These are phyloP conservation scores for Dichetophora obliterata DNA, from an alignment of 2,888 invertebrate species.

Conservation along the genomic window DNA sequence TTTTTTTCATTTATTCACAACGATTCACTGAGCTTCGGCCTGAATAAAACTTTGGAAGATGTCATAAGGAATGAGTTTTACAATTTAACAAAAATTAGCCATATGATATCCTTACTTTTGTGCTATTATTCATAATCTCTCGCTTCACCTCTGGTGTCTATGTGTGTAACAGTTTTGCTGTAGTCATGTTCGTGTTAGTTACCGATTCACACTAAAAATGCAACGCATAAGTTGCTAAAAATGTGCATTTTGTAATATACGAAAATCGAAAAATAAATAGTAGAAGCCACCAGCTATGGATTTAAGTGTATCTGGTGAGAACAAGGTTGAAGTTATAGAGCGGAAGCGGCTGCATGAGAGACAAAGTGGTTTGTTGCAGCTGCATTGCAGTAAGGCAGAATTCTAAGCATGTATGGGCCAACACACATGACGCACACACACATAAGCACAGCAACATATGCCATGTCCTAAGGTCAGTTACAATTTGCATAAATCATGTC, in stretches of 20 bases:
- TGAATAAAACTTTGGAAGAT: too few relatives aligned
- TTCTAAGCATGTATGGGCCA: background rate
- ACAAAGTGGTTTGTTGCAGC: background rate
- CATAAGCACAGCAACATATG: slow-evolving; percentile 25
- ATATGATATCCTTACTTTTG: too few relatives aligned
- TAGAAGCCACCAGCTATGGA: background rate
- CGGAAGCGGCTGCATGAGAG: background rate
- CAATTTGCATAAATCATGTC: slow-evolving; percentile 63
- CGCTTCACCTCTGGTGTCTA: too few relatives aligned
- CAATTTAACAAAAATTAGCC: too few relatives aligned
- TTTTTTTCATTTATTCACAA: too few relatives aligned
- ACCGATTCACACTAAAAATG: slow-evolving; percentile 15
- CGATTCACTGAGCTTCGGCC: too few relatives aligned
- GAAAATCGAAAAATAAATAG: slow-evolving; percentile 12
- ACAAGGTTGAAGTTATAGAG: too few relatives aligned
- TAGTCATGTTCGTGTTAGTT: slow-evolving; percentile 27
- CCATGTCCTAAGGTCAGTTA: slow-evolving; percentile 51
- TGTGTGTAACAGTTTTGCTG: too few relatives aligned
- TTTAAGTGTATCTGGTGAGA: too few relatives aligned
- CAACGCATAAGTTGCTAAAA: slow-evolving; percentile 26
- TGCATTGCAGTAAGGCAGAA: slow-evolving; percentile 15
- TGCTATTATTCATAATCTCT: too few relatives aligned
- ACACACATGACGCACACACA: background rate
- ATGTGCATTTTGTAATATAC: slow-evolving; percentile 25
- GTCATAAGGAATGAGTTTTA: too few relatives aligned